Conservation (phyloP, 2,797 vertebrate genomes). For the Enteromius trimaculatus region DNA sequence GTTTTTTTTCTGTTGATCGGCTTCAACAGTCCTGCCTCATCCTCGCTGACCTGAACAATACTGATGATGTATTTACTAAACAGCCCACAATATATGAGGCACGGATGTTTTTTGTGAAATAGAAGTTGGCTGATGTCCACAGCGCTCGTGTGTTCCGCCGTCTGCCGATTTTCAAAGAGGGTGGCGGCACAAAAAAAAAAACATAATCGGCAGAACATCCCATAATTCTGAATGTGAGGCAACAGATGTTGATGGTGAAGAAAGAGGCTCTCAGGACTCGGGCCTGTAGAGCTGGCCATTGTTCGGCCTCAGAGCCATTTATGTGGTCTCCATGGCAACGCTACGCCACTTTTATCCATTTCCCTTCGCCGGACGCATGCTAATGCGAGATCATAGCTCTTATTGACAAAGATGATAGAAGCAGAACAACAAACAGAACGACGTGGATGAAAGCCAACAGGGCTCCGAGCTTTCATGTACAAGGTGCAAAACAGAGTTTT, state of each 20-base stretch:
- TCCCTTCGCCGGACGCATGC: constrained; percentile 80
- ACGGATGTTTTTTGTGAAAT: constrained; percentile 60
- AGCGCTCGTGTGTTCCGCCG: constrained; percentile 70
- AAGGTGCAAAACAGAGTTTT: constrained; percentile 61
- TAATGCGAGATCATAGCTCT: constrained; percentile 71
- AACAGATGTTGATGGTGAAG: constrained; percentile 92
- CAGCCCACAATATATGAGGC: constrained; percentile 34
- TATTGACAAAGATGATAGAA: constrained; percentile 74
- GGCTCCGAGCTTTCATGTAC: constrained; percentile 54
- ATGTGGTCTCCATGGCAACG: constrained; percentile 90
- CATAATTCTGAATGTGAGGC: constrained; percentile 87
- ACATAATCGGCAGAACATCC: constrained; percentile 80
- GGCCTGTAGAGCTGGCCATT: constrained; percentile 74
- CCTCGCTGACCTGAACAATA: background rate
- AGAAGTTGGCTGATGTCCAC: constrained; percentile 75
- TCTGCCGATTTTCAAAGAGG: constrained; percentile 72
- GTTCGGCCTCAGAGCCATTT: constrained; percentile 85
- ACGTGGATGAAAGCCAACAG: constrained; percentile 53
- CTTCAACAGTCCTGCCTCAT: background rate
- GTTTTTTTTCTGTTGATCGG: background rate
- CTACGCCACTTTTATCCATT: constrained; percentile 86
- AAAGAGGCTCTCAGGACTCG: constrained; percentile 78
- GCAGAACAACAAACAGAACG: constrained; percentile 59
- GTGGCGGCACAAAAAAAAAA: constrained; percentile 69
- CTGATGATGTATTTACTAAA: constrained; percentile 26